phyloP scores from a whole-genome alignment of 2,113 vertebrate species.

The Corynorhinus townsendii region DNA sequence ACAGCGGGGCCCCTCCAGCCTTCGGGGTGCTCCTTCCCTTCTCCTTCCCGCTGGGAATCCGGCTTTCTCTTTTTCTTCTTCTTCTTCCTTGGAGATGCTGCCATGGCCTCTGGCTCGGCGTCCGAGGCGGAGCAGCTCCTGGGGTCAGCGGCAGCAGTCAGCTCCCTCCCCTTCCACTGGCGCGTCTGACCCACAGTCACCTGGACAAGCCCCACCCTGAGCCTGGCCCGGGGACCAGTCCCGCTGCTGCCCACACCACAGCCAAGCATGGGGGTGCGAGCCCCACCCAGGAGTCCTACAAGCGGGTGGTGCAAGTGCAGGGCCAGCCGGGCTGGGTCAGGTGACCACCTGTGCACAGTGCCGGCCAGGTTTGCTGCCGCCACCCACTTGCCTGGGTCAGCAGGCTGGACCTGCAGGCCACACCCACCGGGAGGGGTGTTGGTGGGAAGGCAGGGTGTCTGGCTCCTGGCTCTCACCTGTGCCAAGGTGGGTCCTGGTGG shows the following conservation, averaged over 20 bases:
- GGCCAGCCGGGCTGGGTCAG: too few species aligned
- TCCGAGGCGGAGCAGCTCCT: not conserved
- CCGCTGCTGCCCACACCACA: fast-evolving
- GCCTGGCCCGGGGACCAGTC: not conserved
- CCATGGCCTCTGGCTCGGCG: not conserved
- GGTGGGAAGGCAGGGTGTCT: fast-evolving
- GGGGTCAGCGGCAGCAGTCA: not conserved
- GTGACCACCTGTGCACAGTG: fast-evolving
- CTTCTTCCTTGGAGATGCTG: constrained; percentile 51
- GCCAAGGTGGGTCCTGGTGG: not conserved
- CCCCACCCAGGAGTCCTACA: fast-evolving
- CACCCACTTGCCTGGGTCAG: fast-evolving
- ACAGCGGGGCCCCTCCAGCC: constrained; percentile 27
- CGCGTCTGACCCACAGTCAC: not conserved
- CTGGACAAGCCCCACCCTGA: fast-evolving
- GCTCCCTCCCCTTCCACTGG: fast-evolving
- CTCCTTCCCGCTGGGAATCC: not conserved
- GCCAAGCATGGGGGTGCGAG: not conserved
- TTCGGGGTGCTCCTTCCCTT: constrained; percentile 28
- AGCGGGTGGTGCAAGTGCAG: fast-evolving
- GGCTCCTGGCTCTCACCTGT: constrained; percentile 46
- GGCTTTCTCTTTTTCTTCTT: constrained; percentile 48
- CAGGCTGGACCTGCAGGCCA: fast-evolving
- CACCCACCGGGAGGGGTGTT: fast-evolving
- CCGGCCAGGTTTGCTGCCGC: not conserved